Base-by-base conservation (phyloP, 2,888 invertebrate species). In the Leptura quadrifasciata region DNA sequence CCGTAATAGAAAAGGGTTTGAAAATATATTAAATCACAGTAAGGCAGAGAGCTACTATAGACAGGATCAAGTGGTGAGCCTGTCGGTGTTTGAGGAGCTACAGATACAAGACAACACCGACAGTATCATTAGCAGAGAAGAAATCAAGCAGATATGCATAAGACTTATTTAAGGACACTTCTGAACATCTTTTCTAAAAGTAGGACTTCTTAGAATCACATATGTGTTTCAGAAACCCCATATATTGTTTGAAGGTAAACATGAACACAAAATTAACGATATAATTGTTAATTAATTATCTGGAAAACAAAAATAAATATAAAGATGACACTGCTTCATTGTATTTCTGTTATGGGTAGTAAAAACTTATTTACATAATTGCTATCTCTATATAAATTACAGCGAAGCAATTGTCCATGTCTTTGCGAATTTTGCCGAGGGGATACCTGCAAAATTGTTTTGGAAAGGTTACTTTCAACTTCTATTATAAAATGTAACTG, bases 381-480 rank as follows among this genome's bases (percentile, higher is more conserved):
- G 1, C 8, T 39, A 15, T 39, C 39, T 10, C 2, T 39, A 15
- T 15, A 31, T 31, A 31, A 39, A 15, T 15, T 39, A 39, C 1
- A 39, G 12, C 39, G 2, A 39, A 39, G 12, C 12, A 39, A 12
- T 61, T 31, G 61, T 61, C n/a, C 27, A 35, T 61, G 61, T 35
- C n/a, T 31, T 17, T 61, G 61, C 21, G 15, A 35, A 39, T 39
- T 39, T 15, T 39, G 39, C 39, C 39, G 39, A 39, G 39, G 39
- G 39, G 39, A 17, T 20, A 60, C 15, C 60, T 24, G 21, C 21
- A 60, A 60, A 60, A 60, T 60, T 24, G 55, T 60, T 60, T 60
- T 60, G 60, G 60, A 24, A 60, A 60, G 60, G 60, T 60, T 60
- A 60, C 60, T 60, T 60, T 60, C 24, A 60, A 60, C 12, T 24